phyloP scores from a whole-genome alignment of 2,797 vertebrate species.

The Coccyzus lansbergi region DNA sequence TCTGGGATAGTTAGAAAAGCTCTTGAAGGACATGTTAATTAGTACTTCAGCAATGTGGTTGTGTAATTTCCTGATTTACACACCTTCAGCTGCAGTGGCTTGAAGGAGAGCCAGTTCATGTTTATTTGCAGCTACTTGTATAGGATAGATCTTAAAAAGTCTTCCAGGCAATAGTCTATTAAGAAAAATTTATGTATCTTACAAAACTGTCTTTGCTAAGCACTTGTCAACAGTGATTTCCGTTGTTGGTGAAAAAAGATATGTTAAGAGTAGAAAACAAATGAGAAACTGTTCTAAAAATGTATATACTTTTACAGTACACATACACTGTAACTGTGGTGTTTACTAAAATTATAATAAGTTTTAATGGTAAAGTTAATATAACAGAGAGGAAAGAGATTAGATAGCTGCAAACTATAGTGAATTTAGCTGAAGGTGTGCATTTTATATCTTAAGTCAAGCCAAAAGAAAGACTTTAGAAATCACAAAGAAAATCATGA shows the following conservation, averaged over 20 bases:
- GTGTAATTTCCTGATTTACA: background rate
- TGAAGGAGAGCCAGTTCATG: background rate
- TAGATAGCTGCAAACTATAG: background rate
- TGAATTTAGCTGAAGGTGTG: background rate
- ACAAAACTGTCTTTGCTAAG: background rate
- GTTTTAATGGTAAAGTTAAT: background rate
- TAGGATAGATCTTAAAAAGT: background rate
- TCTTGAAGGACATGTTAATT: background rate
- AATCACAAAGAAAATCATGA: background rate
- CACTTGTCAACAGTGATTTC: background rate
- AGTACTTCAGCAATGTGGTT: rapidly evolving
- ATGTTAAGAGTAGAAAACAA: background rate
- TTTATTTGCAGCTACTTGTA: background rate
- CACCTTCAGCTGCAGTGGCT: background rate
- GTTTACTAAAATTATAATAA: background rate
- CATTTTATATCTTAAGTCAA: background rate
- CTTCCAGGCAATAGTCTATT: background rate
- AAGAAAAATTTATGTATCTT: background rate
- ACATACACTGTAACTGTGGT: background rate
- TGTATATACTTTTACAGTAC: background rate
- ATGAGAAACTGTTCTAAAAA: background rate
- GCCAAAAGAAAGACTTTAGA: background rate
- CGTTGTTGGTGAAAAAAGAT: background rate
- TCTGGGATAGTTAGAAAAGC: background rate
- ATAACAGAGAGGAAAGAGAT: background rate